These are phyloP conservation scores for Aurelia sp. DNA, from an alignment of 30 jellyfish, hydroid and myxozoan species.

Conservation along the genomic window DNA sequence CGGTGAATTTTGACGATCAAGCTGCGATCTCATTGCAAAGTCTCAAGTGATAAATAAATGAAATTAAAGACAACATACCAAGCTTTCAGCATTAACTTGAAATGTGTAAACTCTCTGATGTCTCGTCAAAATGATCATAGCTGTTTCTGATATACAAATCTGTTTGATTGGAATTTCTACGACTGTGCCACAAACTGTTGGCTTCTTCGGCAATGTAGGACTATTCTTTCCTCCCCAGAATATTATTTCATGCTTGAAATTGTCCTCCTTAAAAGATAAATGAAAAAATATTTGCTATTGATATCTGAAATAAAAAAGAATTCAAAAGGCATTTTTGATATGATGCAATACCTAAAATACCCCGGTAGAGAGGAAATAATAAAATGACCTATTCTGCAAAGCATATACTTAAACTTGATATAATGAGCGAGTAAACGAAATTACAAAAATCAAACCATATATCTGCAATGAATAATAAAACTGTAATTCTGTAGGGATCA, in stretches of 20 bases:
- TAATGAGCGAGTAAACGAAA: too few species aligned
- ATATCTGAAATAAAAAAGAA: background rate
- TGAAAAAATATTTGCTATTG: background rate
- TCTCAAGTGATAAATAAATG: too few species aligned
- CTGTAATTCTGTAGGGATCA: too few species aligned
- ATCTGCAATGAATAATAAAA: too few species aligned
- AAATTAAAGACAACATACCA: slow-evolving; percentile 42
- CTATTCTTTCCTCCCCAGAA: slow-evolving; percentile 69
- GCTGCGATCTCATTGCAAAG: too few species aligned
- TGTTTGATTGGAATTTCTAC: slow-evolving; percentile 73
- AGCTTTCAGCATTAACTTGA: slow-evolving; percentile 59
- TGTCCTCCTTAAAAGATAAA: slow-evolving; percentile 46
- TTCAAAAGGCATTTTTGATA: too few species aligned
- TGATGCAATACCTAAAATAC: too few species aligned
- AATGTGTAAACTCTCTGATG: slow-evolving; percentile 69
- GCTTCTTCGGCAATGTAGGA: slow-evolving; percentile 57
- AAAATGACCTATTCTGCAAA: too few species aligned
- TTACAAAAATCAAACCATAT: too few species aligned
- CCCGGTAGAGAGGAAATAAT: too few species aligned
- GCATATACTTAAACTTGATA: too few species aligned
- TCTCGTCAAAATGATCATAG: slow-evolving; percentile 70
- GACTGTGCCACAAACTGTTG: slow-evolving; percentile 54
- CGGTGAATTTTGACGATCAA: too few species aligned
- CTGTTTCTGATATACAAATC: slow-evolving; percentile 77
- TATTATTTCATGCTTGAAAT: slow-evolving; percentile 51